These are phyloP conservation scores for Drosophila kambysellisi DNA, from an alignment of 2,888 invertebrate genomes.

Conservation along the genomic window DNA sequence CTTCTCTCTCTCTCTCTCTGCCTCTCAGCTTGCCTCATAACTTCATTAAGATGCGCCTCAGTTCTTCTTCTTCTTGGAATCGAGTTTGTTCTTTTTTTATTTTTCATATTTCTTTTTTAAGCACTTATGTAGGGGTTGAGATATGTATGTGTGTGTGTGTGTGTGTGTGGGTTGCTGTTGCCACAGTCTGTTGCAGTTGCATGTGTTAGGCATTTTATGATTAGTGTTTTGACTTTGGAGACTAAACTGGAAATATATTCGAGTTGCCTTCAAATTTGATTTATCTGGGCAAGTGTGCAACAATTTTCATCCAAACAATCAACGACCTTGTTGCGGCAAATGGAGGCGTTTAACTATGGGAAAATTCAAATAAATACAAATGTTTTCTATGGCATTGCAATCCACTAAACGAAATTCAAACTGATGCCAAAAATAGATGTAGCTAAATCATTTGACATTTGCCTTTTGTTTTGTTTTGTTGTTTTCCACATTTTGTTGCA, in stretches of 20 bases:
- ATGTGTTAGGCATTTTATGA: conserved; percentile 35
- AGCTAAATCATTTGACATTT: conserved; percentile 9
- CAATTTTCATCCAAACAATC: conserved; percentile 56
- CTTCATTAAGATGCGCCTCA: conserved; percentile 61
- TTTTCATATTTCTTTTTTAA: neutral
- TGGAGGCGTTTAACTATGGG: conserved; percentile 32
- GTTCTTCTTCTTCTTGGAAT: conserved; percentile 30
- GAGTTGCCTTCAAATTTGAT: conserved; percentile 49
- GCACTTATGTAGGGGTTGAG: conserved; percentile 26
- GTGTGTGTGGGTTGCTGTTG: neutral
- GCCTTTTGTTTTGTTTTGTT: conserved; percentile 4
- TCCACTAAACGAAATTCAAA: conserved; percentile 5
- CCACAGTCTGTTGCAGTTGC: conserved; percentile 40
- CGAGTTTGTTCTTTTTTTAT: neutral
- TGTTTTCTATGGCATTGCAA: conserved; percentile 24
- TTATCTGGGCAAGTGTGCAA: conserved; percentile 69
- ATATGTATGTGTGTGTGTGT: conserved; percentile 8
- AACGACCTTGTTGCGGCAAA: conserved; percentile 52
- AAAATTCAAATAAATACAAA: conserved; percentile 22
- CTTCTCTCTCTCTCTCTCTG: conserved; percentile 10
- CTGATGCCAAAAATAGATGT: conserved; percentile 11
- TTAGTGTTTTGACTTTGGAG: conserved; percentile 47
- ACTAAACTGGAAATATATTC: conserved; percentile 28
- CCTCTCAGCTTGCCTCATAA: conserved; percentile 35
- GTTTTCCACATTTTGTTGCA: neutral